phyloP scores from a whole-genome alignment of 2,888 invertebrate genomes.

The Stegana nigrithorax region DNA sequence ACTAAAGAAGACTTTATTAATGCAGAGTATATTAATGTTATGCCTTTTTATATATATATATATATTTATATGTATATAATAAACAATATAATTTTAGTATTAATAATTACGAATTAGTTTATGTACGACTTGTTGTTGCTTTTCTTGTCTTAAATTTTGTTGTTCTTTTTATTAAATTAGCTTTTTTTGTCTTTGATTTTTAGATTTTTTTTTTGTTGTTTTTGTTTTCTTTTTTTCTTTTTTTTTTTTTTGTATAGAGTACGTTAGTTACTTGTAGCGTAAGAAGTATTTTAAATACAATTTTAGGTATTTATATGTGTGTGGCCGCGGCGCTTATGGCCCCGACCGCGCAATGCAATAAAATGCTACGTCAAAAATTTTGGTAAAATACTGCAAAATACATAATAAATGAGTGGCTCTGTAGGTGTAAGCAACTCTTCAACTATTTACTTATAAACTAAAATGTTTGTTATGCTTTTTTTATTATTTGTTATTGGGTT shows the following conservation, averaged over 20 bases:
- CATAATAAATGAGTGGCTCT: too few species aligned
- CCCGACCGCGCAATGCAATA: neutral
- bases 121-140: constrained; percentile 42
- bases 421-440: too few species aligned
- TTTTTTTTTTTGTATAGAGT: too few species aligned
- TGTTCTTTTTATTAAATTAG: constrained; percentile 20
- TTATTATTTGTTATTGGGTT: too few species aligned
- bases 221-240: constrained; percentile 26
- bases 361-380: constrained; percentile 34
- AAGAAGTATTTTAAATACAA: constrained; percentile 60
- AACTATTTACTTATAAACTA: too few species aligned
- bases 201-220: constrained; percentile 24
- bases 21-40: constrained; percentile 59
- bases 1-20: constrained; percentile 65
- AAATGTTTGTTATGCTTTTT: too few species aligned
- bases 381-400: constrained; percentile 52
- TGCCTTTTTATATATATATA: constrained; percentile 33
- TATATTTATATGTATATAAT: constrained; percentile 22
- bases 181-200: constrained; percentile 6
- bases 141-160: constrained; percentile 37
- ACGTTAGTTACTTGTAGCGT: too few species aligned
- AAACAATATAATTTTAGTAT: constrained; percentile 52
- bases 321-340: neutral
- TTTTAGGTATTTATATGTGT: constrained; percentile 31
- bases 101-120: constrained; percentile 44